Evolutionary conservation across 2,888 invertebrate genomes (phyloP), one percentile per base, ranked within the genome.

Genomic region (Agelastica alni): DNA sequence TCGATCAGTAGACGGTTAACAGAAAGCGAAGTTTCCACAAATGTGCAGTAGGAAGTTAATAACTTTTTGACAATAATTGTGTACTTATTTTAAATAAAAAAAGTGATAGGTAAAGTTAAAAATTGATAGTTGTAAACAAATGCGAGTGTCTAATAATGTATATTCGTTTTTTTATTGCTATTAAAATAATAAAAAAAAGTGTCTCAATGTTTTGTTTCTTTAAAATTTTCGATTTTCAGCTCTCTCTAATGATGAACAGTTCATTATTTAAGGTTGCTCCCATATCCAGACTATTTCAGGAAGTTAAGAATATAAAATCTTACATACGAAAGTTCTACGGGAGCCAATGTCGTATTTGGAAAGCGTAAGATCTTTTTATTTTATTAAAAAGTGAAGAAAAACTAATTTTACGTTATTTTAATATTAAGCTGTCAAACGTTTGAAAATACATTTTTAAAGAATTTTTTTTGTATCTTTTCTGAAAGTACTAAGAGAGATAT

Each of bases 181-280:
- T n/a, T n/a, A n/a, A n/a, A n/a, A n/a, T n/a, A n/a, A n/a, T n/a
- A n/a, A n/a, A n/a, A n/a, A n/a, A n/a, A n/a, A n/a, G n/a, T n/a
- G 32, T 2, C 16, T 5, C 16, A 7, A 32, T 14, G 16, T 32
- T 13, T 14, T 34, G 16, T 34, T 13, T 34, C 34, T 44, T 45
- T 34, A 34, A 32, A 20, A 12, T 45, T 45, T 45, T 45, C 45
- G 45, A 45, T 45, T 45, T 45, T 45, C 45, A 45, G 45, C 34
- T 32, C 45, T 32, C 31, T 45, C 32, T 45, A 45, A 30, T 31
- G 34, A 45, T 20, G 22, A 34, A 32, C 44, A 10, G 34, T 31
- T 17, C 14, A 32, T 45, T 45, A 34, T 31, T 26, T 42, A 14
- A 14, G 26, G 31, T 44, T 45, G 34, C 45, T 32, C 31, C 34